A percentile compares a stretch with the other conserved stretches of the same genome.
Evolutionary conservation across 2,113 vertebrate species (phyloP).

Genomic region (Platichthys stellatus): DNA sequence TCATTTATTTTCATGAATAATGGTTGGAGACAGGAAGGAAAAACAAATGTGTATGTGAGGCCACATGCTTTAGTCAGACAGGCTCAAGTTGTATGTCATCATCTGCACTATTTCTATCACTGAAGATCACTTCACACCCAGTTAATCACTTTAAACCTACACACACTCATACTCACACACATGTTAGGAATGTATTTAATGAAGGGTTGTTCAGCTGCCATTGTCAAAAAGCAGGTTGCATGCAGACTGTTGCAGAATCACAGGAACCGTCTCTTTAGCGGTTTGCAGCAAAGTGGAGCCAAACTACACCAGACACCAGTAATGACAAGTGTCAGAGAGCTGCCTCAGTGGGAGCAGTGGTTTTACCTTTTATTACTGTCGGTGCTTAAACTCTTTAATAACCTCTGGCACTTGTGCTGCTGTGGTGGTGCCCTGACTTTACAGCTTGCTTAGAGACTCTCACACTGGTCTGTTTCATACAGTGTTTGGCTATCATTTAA

Average conservation of each 20-base stretch:
- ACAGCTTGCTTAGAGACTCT: neutral
- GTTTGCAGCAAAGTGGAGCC: constrained; percentile 26
- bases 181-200: constrained; percentile 73
- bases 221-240: constrained; percentile 1
- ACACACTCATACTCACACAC: constrained; percentile 2
- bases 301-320: constrained; percentile 44
- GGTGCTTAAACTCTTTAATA: constrained; percentile 30
- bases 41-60: constrained; percentile 10
- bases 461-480: neutral
- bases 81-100: constrained; percentile 35
- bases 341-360: constrained; percentile 19
- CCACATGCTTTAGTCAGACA: constrained; percentile 31
- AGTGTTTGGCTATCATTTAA: neutral
- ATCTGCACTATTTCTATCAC: constrained; percentile 44
- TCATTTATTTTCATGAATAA: neutral
- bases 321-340: constrained; percentile 50
- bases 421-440: constrained; percentile 13
- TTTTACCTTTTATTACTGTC: constrained; percentile 27
- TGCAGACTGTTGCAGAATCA: constrained; percentile 2
- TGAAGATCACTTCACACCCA: constrained; percentile 39
- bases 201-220: constrained; percentile 54
- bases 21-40: constrained; percentile 27
- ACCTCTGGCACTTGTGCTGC: constrained; percentile 6
- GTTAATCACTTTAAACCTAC: constrained; percentile 46
- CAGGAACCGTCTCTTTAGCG: constrained; percentile 16